Conservation (phyloP, 2,797 vertebrate species). For the Acanthornis magna region DNA sequence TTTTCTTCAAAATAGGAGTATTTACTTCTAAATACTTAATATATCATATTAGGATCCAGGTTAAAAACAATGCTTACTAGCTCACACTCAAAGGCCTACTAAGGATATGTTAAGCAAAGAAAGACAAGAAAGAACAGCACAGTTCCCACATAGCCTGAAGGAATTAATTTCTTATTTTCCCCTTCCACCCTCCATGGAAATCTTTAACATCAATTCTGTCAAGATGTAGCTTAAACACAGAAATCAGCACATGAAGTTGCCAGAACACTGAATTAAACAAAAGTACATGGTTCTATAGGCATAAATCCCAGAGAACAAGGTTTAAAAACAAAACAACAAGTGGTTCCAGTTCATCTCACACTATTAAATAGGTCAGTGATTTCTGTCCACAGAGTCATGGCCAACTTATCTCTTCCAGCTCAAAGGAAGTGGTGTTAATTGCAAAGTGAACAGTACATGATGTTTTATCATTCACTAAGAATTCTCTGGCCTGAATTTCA, state of each 20-base stretch:
- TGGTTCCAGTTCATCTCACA: not conserved
- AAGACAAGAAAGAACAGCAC: not conserved
- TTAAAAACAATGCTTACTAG: not conserved
- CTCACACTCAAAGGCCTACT: not conserved
- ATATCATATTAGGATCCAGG: not conserved
- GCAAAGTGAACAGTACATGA: not conserved
- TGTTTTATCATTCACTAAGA: not conserved
- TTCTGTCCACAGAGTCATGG: not conserved
- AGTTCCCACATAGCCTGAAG: not conserved
- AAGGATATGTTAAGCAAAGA: not conserved
- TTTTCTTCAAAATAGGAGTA: not conserved
- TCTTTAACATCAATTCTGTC: not conserved
- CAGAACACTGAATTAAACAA: not conserved
- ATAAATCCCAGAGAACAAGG: not conserved
- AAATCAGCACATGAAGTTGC: not conserved
- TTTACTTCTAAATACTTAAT: not conserved
- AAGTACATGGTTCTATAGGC: not conserved
- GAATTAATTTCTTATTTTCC: not conserved
- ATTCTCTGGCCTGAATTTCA: conserved; percentile 37
- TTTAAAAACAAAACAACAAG: not conserved
- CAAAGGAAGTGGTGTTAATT: conserved; percentile 1
- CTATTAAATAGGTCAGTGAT: not conserved
- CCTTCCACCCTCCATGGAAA: not conserved
- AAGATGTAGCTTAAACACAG: not conserved
- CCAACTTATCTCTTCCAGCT: not conserved